phyloP scores from a whole-genome alignment of 35 echinoderm and acorn worm species.

The Ophiothrix spiculata region DNA sequence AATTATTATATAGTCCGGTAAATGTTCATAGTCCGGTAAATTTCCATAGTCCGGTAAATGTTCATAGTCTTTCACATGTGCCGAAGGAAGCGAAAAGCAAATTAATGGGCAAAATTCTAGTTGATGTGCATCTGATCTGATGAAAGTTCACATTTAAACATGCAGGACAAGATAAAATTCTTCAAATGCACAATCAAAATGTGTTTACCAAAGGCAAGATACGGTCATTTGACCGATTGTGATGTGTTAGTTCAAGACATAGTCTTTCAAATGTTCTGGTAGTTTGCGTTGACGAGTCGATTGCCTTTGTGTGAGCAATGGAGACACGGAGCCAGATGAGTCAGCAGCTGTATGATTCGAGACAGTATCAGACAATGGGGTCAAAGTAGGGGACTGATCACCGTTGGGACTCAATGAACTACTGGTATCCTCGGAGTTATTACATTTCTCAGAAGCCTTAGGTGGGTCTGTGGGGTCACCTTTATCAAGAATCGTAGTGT shows the following conservation, averaged over 20 bases:
- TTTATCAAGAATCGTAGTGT: neutral
- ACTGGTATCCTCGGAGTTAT: neutral
- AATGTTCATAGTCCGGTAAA: no score
- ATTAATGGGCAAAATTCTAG: neutral
- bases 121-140: neutral
- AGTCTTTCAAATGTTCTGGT: neutral
- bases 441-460: neutral
- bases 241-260: no score
- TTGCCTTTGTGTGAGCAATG: neutral
- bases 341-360: neutral
- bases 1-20: neutral
- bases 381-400: no score
- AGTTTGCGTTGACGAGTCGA: neutral
- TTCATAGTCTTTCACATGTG: neutral
- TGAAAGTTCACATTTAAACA: neutral
- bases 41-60: no score
- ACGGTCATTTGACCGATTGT: no score
- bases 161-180: neutral
- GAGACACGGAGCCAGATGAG: neutral
- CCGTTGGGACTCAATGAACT: no score
- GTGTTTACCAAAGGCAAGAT: no score
- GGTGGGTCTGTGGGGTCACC: neutral
- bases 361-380: neutral
- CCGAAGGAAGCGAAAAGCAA: neutral
- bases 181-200: neutral